Base-by-base conservation (phyloP, 1,140 invertebrate genomes). In the Kradibia gibbosae region DNA sequence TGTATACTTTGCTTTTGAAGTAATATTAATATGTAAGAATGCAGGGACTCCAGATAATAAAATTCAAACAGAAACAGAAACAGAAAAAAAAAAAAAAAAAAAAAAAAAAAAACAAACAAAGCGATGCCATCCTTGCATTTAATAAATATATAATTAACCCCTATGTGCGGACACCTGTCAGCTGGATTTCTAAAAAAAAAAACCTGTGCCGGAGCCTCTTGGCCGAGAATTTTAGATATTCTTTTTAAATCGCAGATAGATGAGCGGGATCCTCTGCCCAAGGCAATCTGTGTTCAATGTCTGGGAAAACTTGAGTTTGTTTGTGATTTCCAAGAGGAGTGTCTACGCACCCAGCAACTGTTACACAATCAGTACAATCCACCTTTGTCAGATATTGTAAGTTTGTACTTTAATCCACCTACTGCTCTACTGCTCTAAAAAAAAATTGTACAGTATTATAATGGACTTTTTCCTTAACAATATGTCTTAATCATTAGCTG, bases 241-340 rank as follows among this genome's bases (percentile, higher is more conserved):
- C 13, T 83, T 82, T 90, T 89, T 88, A 83, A 87, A 89, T 89
- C 87, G 65, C 85, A 91, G 91, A 91, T 91, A 87, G 90, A 91
- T 87, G 90, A 91, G 83, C 90, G 84, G 86, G 91, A 91, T 88
- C 87, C 88, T 87, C 87, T 91, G 80, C 90, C 91, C 67, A 91
- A 91, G 85, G 86, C 86, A 83, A 91, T 91, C 84, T 91, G 91
- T 86, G 89, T 91, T 85, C 90, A 91, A 79, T 91, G 91, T 88
- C 85, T 91, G 86, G 90, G 90, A 53, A 91, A 91, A 85, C 89
- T 91, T 73, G 91, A 91, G 89, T 91, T 91, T 82, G 89, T 91
- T 87, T 91, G 91, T 78, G 91, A 91, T 85, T 91, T 91, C 81
- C 91, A 91, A 90, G 91, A 91, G 85, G 89, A 91, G 85, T 91